Conservation (phyloP, 2,888 invertebrate genomes). For the Synanthedon vespiformis region DNA sequence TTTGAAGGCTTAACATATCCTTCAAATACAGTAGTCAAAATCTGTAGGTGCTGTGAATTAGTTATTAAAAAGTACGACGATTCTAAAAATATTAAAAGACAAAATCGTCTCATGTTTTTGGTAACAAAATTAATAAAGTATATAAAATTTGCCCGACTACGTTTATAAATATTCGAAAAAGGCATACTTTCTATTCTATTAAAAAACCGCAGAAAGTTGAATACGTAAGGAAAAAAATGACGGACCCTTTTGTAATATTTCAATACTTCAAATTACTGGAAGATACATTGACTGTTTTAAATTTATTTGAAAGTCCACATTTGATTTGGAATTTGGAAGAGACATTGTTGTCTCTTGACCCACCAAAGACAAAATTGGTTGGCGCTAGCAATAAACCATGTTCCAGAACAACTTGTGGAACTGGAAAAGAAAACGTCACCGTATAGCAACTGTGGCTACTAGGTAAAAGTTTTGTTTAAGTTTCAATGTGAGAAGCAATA, state of each 20-base stretch:
- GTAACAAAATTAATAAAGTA: too few species aligned
- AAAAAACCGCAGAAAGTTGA: neutral
- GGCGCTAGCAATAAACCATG: conserved; percentile 5
- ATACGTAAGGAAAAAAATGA: neutral
- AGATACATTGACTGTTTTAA: conserved; percentile 1
- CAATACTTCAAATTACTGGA: neutral
- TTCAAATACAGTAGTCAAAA: too few species aligned
- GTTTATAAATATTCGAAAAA: conserved; percentile 10
- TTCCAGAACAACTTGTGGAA: conserved; percentile 9
- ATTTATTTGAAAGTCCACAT: conserved; percentile 1
- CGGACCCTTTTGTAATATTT: neutral
- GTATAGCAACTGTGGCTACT: neutral
- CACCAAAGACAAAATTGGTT: conserved; percentile 15
- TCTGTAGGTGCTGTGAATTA: too few species aligned
- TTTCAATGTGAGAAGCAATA: too few species aligned
- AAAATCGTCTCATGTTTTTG: too few species aligned
- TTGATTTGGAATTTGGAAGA: conserved; percentile 15
- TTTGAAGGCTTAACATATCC: too few species aligned
- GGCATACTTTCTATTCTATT: conserved; percentile 11
- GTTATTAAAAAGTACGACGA: too few species aligned
- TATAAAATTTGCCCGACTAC: too few species aligned
- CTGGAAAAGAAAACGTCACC: conserved; percentile 9
- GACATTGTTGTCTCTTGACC: conserved; percentile 12
- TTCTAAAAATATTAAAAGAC: too few species aligned
- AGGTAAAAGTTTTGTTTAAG: neutral